Conservation (phyloP, 23 tunicate genomes). For the Diplosoma virens region DNA sequence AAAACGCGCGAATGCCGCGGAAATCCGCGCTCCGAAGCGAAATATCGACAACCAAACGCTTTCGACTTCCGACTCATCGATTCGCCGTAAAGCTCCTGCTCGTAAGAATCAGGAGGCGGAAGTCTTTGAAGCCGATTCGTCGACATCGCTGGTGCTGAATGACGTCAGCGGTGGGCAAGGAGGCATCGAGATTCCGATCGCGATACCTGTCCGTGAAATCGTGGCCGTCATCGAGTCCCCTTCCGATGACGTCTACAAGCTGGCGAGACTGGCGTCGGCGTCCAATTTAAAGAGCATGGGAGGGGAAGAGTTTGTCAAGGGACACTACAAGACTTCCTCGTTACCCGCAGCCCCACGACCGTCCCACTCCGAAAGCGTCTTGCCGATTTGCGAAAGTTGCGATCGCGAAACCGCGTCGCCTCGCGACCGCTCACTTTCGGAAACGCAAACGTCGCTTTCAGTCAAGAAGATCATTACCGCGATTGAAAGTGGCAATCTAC, state of each 20-base stretch:
- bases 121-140: too few relatives aligned
- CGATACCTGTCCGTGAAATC: slow-evolving; percentile 45
- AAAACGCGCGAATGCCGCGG: too few relatives aligned
- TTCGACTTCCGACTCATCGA: too few relatives aligned
- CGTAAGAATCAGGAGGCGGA: too few relatives aligned
- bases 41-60: too few relatives aligned
- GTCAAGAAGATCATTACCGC: slow-evolving; percentile 53
- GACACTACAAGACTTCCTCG: slow-evolving; percentile 54
- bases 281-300: background rate
- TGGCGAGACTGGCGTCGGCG: background rate
- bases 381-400: too few relatives aligned
- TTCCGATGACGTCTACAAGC: background rate
- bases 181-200: background rate
- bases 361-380: background rate
- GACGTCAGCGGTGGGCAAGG: too few relatives aligned
- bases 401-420: background rate
- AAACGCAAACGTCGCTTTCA: slow-evolving; percentile 33
- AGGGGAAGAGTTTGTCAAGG: slow-evolving; percentile 10
- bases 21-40: too few relatives aligned
- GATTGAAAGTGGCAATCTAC: slow-evolving; percentile 45
- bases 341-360: slow-evolving; percentile 16
- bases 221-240: slow-evolving; percentile 58
- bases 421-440: slow-evolving; percentile 23
- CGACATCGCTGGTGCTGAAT: too few relatives aligned
- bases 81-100: too few relatives aligned